Evolutionary conservation across 2,888 invertebrate genomes (phyloP).

Genomic region (Agriopis marginaria): DNA sequence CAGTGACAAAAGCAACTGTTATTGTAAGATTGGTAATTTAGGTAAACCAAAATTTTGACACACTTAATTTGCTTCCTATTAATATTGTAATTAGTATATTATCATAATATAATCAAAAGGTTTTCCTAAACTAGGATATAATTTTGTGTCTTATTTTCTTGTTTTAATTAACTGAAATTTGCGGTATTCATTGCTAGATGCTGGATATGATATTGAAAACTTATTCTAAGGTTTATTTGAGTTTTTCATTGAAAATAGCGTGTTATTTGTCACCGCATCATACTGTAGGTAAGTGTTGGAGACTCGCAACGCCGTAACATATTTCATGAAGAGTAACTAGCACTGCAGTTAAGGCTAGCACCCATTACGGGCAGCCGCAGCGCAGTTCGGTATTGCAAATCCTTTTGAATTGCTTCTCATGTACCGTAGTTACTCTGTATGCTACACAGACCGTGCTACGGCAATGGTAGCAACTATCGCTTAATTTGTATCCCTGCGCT

Average conservation of each 20-base stretch:
- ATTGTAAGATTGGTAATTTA: not conserved
- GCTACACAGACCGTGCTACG: not conserved
- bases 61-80: no score
- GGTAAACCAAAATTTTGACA: not conserved
- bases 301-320: constrained; percentile 13
- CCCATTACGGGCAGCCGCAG: constrained; percentile 14
- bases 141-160: not conserved
- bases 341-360: constrained; percentile 11
- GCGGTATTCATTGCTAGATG: not conserved
- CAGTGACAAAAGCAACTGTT: constrained; percentile 3
- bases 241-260: not conserved
- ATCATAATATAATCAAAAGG: no score
- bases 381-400: constrained; percentile 15
- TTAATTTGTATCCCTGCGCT: not conserved
- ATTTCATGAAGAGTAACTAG: constrained; percentile 6
- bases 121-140: not conserved
- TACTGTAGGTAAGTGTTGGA: not conserved
- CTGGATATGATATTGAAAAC: not conserved
- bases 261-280: constrained; percentile 4
- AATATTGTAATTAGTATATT: no score
- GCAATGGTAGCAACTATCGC: not conserved
- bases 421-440: not conserved
- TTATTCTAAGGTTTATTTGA: not conserved
- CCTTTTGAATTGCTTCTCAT: constrained; percentile 20
- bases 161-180: not conserved